Evolutionary conservation across 2,888 invertebrate species (phyloP).

Genomic region (Luperina testacea): DNA sequence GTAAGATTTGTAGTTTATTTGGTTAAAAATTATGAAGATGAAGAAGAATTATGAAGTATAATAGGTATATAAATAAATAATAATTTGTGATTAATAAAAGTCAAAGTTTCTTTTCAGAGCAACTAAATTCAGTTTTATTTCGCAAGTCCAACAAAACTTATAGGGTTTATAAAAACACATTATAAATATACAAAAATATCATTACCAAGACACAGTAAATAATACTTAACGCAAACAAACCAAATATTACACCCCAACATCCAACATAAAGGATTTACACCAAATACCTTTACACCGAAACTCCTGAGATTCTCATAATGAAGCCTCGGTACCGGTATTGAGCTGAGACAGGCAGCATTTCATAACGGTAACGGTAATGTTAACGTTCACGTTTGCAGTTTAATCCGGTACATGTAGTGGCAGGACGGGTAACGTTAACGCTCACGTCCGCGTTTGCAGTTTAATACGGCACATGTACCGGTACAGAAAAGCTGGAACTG

Average conservation of each 20-base stretch:
- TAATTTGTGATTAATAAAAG: not conserved
- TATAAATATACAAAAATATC: not conserved
- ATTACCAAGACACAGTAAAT: no score
- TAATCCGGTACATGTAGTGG: slow-evolving; percentile 16
- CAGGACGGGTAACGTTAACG: not conserved
- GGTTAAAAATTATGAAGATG: no score
- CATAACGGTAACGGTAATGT: slow-evolving; percentile 27
- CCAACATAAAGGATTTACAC: not conserved
- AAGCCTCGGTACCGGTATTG: slow-evolving; percentile 5
- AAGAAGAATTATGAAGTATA: no score
- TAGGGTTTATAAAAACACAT: not conserved
- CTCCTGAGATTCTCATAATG: not conserved
- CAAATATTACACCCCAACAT: slow-evolving; percentile 7
- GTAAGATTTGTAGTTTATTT: no score
- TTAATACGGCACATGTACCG: slow-evolving; percentile 30
- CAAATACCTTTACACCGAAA: slow-evolving; percentile 7
- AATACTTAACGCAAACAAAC: not conserved
- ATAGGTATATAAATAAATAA: no score
- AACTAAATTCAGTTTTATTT: not conserved
- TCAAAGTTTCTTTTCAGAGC: not conserved
- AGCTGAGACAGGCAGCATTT: slow-evolving; percentile 11
- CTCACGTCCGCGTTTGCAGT: slow-evolving; percentile 4
- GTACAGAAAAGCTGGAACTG: slow-evolving; percentile 45
- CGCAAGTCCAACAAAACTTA: not conserved
- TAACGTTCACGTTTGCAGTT: slow-evolving; percentile 5